These are phyloP conservation scores for Xiphorhynchus erythropygius DNA, from an alignment of 2,797 vertebrate genomes.

Conservation along the genomic window DNA sequence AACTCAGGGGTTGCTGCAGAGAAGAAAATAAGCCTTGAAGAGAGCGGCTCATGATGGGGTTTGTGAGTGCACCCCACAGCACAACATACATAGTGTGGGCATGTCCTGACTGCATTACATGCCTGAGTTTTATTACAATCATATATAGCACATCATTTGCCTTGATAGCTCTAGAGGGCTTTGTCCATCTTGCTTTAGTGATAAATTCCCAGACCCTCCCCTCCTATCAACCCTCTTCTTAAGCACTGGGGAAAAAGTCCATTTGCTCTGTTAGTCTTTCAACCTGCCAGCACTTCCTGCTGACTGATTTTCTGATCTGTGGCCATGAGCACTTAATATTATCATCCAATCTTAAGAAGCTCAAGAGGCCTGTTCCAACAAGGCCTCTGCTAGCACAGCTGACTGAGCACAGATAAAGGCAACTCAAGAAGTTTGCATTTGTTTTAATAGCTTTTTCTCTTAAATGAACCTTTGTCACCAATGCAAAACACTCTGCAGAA, in stretches of 20 bases:
- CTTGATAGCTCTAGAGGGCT: not conserved
- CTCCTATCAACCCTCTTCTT: not conserved
- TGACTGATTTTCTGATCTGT: not conserved
- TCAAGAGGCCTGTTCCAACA: not conserved
- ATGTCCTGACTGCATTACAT: fast-evolving
- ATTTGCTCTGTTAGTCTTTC: not conserved
- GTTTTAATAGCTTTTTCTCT: not conserved
- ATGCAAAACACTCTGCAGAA: not conserved
- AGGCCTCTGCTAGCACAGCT: not conserved
- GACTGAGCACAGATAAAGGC: not conserved
- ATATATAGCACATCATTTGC: not conserved
- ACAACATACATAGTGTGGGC: not conserved
- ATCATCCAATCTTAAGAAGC: not conserved
- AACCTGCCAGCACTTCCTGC: not conserved
- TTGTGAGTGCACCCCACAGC: not conserved
- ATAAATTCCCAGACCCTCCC: not conserved
- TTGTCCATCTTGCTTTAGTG: not conserved
- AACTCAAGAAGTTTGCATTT: not conserved
- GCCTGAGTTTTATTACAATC: not conserved
- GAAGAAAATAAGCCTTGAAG: not conserved
- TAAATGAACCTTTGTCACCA: not conserved
- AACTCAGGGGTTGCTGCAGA: conserved; percentile 73
- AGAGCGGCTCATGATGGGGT: not conserved
- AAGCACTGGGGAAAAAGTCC: not conserved
- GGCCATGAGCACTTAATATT: not conserved